These are phyloP conservation scores for Eulemur mongoz DNA, from an alignment of 2,797 vertebrate genomes.

Conservation along the genomic window DNA sequence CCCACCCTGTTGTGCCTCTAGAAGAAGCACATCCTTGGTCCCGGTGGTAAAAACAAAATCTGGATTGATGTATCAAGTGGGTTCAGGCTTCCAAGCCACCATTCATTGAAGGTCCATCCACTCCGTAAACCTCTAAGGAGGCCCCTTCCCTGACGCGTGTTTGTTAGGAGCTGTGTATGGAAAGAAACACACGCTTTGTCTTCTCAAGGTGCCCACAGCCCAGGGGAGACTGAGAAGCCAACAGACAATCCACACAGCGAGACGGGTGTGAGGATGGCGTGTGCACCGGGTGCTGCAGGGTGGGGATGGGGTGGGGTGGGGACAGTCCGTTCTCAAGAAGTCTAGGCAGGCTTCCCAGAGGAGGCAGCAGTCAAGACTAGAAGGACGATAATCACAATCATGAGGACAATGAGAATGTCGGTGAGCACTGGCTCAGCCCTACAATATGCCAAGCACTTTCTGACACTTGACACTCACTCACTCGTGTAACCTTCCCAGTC, in stretches of 20 bases:
- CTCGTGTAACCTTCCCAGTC: rapidly evolving
- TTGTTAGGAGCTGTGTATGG: neutral
- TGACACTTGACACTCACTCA: rapidly evolving
- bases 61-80: neutral
- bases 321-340: neutral
- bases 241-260: neutral
- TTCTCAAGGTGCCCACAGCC: neutral
- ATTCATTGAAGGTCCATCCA: neutral
- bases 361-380: neutral
- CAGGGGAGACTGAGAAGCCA: neutral
- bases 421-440: neutral
- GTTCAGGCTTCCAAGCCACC: neutral
- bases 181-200: neutral
- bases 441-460: rapidly evolving
- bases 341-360: neutral
- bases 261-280: neutral
- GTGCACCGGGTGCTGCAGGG: neutral
- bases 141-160: rapidly evolving
- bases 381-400: neutral
- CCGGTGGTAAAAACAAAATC: neutral
- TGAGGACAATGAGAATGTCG: neutral
- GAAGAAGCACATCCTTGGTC: neutral
- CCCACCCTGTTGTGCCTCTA: neutral
- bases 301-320: too few species aligned
- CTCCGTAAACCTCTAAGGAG: rapidly evolving